Conservation (phyloP, 2,888 invertebrate species). For the Lithophane leautieri region DNA sequence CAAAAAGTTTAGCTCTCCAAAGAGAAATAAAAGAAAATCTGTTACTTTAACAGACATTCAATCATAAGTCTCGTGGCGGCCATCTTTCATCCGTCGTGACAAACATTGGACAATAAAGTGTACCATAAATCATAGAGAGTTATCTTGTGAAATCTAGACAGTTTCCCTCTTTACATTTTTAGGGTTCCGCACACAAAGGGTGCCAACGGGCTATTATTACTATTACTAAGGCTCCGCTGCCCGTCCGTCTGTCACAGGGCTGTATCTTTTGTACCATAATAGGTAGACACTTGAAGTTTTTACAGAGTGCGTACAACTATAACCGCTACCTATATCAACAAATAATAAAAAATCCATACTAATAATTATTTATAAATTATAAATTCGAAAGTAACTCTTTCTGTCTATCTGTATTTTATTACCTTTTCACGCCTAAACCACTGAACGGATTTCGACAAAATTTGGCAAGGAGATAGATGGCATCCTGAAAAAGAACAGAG, state of each 20-base stretch:
- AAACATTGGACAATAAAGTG: conserved; percentile 78
- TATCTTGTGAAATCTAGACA: conserved; percentile 73
- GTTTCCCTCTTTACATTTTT: conserved; percentile 65
- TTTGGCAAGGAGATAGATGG: too few species aligned
- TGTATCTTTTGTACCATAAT: neutral
- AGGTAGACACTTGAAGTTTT: neutral
- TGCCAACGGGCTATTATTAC: too few species aligned
- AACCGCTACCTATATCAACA: rapidly evolving
- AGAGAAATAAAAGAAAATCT: conserved; percentile 47
- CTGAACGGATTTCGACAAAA: too few species aligned
- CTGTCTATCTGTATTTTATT: too few species aligned
- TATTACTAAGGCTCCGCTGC: neutral
- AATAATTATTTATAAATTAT: too few species aligned
- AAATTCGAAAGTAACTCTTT: too few species aligned
- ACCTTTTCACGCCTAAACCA: too few species aligned
- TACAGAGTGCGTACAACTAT: neutral
- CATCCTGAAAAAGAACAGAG: too few species aligned
- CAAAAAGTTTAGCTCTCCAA: neutral
- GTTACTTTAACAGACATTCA: conserved; percentile 62
- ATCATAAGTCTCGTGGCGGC: conserved; percentile 65
- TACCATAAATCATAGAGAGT: conserved; percentile 78
- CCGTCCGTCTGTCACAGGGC: neutral
- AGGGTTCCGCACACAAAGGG: neutral
- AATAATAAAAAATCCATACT: neutral
- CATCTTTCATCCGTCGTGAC: conserved; percentile 75